These are phyloP conservation scores for Aleiodes testaceus DNA, from an alignment of 2,888 invertebrate genomes.

Conservation along the genomic window DNA sequence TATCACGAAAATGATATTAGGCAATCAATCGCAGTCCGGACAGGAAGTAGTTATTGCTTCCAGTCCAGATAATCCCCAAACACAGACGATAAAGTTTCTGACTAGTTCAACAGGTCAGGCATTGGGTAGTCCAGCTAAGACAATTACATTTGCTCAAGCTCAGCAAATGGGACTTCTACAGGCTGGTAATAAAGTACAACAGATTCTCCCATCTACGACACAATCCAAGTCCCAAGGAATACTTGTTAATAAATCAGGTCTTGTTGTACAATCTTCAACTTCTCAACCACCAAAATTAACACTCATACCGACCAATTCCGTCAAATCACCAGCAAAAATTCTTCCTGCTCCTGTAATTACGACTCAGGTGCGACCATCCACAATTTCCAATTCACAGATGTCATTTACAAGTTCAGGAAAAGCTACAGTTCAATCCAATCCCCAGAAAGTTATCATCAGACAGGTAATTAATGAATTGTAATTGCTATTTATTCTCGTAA, in stretches of 20 bases:
- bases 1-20: constrained; percentile 71
- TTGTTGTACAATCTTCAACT: constrained; percentile 68
- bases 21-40: constrained; percentile 64
- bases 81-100: constrained; percentile 67
- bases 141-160: constrained; percentile 79
- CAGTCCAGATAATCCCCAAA: constrained; percentile 64
- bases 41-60: constrained; percentile 69
- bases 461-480: constrained; percentile 61
- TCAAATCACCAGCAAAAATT: constrained; percentile 83
- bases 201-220: constrained; percentile 70
- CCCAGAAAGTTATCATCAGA: constrained; percentile 76
- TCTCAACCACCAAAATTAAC: constrained; percentile 69
- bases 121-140: constrained; percentile 75
- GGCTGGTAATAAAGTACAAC: constrained; percentile 73
- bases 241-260: constrained; percentile 72
- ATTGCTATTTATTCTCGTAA: neutral
- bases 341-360: constrained; percentile 76
- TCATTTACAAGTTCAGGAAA: constrained; percentile 62
- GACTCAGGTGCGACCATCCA: constrained; percentile 62
- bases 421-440: constrained; percentile 67
- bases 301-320: constrained; percentile 69
- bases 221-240: constrained; percentile 68
- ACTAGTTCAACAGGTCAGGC: constrained; percentile 60
- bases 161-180: constrained; percentile 78
- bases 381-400: constrained; percentile 60